phyloP scores from a whole-genome alignment of 2,888 invertebrate species.

The Orthosia gracilis region DNA sequence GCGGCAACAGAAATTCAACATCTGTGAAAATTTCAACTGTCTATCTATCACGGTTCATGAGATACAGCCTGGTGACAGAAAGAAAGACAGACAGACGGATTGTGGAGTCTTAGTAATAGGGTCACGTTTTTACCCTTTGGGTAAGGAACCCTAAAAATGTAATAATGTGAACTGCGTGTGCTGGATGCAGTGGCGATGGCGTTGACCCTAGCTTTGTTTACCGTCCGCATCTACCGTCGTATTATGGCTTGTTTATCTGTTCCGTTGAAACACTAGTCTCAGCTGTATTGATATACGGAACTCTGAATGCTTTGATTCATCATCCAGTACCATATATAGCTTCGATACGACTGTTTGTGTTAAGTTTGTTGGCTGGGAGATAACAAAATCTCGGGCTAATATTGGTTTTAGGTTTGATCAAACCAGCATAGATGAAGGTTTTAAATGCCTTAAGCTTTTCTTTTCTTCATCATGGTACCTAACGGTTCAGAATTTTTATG shows the following conservation, averaged over 20 bases:
- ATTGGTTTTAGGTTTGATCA: conserved; percentile 40
- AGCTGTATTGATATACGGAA: conserved; percentile 73
- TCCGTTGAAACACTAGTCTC: conserved; percentile 74
- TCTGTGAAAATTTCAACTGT: no score
- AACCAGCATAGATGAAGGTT: conserved; percentile 9
- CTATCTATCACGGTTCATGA: no score
- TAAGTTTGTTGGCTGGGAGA: conserved; percentile 38
- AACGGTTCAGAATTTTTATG: conserved; percentile 14
- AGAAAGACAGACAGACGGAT: no score
- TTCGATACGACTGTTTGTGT: conserved; percentile 45
- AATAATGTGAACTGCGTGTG: conserved; percentile 57
- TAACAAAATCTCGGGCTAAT: conserved; percentile 50
- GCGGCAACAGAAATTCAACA: no score
- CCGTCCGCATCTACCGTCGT: conserved; percentile 76
- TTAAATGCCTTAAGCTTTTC: conserved; percentile 3
- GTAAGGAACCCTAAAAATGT: conserved; percentile 23
- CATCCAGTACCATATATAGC: conserved; percentile 41
- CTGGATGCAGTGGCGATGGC: conserved; percentile 78
- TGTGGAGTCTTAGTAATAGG: no score
- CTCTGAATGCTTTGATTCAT: conserved; percentile 59
- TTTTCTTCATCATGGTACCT: background rate
- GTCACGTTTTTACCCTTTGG: no score
- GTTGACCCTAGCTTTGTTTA: conserved; percentile 86
- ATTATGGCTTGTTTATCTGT: conserved; percentile 70
- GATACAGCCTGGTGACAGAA: no score